Evolutionary conservation across 2,888 invertebrate species (phyloP).

Genomic region (Nomada ruficornis): DNA sequence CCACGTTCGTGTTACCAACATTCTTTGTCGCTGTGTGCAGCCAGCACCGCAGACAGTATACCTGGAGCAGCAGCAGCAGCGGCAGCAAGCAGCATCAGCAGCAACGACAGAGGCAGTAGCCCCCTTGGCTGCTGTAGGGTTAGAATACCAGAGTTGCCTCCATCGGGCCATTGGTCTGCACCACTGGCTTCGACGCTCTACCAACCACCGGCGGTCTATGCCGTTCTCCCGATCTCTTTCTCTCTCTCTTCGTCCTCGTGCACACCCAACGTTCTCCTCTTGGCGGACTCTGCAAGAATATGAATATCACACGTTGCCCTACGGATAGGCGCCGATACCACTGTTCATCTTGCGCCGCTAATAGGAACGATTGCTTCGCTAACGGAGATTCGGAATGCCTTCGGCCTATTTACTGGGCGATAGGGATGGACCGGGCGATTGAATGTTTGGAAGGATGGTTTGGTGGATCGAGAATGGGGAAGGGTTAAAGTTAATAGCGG

Average conservation of each 20-base stretch:
- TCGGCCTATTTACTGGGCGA: background rate
- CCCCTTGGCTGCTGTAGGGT: constrained; percentile 75
- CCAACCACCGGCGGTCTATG: constrained; percentile 72
- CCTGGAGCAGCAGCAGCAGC: constrained; percentile 46
- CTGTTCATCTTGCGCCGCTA: constrained; percentile 36
- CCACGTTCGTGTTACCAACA: constrained; percentile 60
- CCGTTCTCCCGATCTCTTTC: constrained; percentile 56
- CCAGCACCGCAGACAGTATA: constrained; percentile 51
- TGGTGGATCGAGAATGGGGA: background rate
- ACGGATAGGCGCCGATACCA: constrained; percentile 50
- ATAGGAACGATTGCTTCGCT: constrained; percentile 14
- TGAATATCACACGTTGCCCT: constrained; percentile 80
- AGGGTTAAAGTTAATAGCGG: no score
- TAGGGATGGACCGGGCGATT: background rate
- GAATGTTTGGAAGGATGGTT: background rate
- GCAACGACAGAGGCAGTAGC: constrained; percentile 40
- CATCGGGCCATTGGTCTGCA: constrained; percentile 81
- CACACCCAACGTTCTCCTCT: constrained; percentile 69
- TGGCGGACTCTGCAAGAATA: constrained; percentile 81
- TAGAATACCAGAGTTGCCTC: constrained; percentile 80
- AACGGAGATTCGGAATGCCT: background rate
- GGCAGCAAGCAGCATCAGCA: constrained; percentile 31
- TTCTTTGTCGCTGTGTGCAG: constrained; percentile 67
- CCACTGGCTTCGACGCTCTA: constrained; percentile 80
- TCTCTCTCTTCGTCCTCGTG: constrained; percentile 56